A percentile compares a stretch with the other conserved stretches of the same genome.
These are phyloP conservation scores for Bubo blakistoni DNA, from an alignment of 2,113 vertebrate genomes.

Conservation along the genomic window DNA sequence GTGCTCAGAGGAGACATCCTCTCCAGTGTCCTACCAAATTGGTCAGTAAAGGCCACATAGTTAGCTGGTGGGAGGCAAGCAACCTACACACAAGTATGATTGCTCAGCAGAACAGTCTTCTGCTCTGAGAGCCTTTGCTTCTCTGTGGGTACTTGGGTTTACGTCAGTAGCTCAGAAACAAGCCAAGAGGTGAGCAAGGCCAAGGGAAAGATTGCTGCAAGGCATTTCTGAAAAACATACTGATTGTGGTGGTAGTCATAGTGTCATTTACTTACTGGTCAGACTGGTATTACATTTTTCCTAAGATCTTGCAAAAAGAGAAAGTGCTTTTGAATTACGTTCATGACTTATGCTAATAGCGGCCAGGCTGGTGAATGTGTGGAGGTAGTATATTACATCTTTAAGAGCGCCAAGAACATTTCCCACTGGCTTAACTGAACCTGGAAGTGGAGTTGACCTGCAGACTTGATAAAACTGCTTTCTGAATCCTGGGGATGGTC, in stretches of 20 bases:
- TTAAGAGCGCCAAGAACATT: not conserved
- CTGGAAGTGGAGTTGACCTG: not conserved
- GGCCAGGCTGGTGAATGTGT: not conserved
- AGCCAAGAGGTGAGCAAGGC: not conserved
- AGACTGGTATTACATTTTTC: not conserved
- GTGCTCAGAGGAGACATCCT: not conserved
- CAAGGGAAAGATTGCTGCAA: not conserved
- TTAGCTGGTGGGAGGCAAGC: not conserved
- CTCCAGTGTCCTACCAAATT: not conserved
- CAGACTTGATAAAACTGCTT: not conserved
- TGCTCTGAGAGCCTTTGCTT: not conserved
- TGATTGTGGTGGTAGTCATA: not conserved
- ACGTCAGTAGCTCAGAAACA: not conserved
- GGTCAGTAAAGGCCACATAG: not conserved
- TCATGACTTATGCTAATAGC: not conserved
- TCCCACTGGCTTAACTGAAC: not conserved
- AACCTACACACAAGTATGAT: not conserved
- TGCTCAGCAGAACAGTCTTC: not conserved
- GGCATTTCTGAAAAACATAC: not conserved
- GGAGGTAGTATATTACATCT: not conserved
- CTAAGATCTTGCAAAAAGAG: not conserved
- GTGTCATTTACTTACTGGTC: not conserved
- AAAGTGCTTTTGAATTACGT: not conserved
- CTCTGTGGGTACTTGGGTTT: not conserved
- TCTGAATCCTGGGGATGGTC: not conserved